Evolutionary conservation across 2,797 vertebrate species (phyloP).

Genomic region (Lithobates sylvaticus): DNA sequence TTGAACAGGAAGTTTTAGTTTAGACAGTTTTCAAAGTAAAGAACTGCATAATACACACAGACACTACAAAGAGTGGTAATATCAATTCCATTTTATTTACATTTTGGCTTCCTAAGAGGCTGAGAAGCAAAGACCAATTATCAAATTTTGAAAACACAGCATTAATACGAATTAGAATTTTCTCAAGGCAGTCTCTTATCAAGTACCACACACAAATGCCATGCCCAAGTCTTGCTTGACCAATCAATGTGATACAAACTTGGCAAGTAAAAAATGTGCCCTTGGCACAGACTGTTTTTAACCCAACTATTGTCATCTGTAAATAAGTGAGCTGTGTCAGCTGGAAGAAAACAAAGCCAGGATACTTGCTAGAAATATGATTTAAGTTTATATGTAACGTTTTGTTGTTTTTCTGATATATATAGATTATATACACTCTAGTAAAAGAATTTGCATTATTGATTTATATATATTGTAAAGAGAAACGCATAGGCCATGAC

Average conservation of each 20-base stretch:
- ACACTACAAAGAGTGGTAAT: not conserved
- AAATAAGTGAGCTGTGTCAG: not conserved
- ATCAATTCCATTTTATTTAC: constrained; percentile 32
- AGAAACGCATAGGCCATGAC: not conserved
- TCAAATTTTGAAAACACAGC: constrained; percentile 3
- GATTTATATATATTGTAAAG: not conserved
- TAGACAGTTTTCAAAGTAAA: too few species aligned
- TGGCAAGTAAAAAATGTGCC: constrained; percentile 15
- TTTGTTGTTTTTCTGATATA: not conserved
- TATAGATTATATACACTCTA: constrained; percentile 16
- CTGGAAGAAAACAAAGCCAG: not conserved
- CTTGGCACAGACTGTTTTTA: constrained; percentile 26
- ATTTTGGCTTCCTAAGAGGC: constrained; percentile 25
- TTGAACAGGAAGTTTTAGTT: too few species aligned
- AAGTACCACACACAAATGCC: constrained; percentile 36
- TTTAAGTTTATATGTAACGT: not conserved
- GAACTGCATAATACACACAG: too few species aligned
- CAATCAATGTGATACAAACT: constrained; percentile 30
- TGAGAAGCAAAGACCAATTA: constrained; percentile 8
- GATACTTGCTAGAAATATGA: too few species aligned
- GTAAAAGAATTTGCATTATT: constrained; percentile 11
- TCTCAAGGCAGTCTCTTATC: constrained; percentile 14
- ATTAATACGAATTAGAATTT: constrained; percentile 21
- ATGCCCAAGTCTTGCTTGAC: constrained; percentile 34
- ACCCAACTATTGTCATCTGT: not conserved